Evolutionary conservation across 1,140 invertebrate species (phyloP).

Genomic region (Diuraphis noxia): DNA sequence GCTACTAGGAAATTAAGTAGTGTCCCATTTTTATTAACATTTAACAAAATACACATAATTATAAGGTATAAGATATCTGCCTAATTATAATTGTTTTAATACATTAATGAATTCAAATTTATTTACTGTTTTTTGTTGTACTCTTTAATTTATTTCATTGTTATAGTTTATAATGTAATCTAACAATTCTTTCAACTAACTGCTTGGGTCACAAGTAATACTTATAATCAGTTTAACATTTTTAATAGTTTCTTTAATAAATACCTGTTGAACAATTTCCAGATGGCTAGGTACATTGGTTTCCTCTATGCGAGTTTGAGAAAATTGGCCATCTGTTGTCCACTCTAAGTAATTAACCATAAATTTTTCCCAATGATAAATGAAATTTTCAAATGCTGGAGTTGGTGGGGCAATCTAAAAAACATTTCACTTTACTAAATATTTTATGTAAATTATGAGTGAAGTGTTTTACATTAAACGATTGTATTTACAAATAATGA

Average conservation of each 20-base stretch:
- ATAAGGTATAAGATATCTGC: too few species aligned
- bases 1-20: too few species aligned
- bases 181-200: background rate
- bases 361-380: constrained; percentile 50
- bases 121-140: background rate
- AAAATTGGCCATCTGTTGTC: constrained; percentile 40
- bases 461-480: background rate
- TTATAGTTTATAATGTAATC: background rate
- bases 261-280: constrained; percentile 25
- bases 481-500: background rate
- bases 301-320: constrained; percentile 4
- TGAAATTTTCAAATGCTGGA: constrained; percentile 44
- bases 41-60: too few species aligned
- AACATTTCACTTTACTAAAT: background rate
- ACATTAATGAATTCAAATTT: background rate
- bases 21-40: too few species aligned
- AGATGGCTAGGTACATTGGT: constrained; percentile 29
- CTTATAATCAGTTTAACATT: background rate
- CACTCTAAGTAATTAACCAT: constrained; percentile 44
- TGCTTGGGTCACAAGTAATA: background rate
- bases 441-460: background rate
- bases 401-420: constrained; percentile 37
- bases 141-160: background rate
- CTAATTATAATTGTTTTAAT: background rate
- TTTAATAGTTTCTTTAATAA: background rate